phyloP scores from a whole-genome alignment of 2,113 vertebrate species.

The Marmota flaviventris region DNA sequence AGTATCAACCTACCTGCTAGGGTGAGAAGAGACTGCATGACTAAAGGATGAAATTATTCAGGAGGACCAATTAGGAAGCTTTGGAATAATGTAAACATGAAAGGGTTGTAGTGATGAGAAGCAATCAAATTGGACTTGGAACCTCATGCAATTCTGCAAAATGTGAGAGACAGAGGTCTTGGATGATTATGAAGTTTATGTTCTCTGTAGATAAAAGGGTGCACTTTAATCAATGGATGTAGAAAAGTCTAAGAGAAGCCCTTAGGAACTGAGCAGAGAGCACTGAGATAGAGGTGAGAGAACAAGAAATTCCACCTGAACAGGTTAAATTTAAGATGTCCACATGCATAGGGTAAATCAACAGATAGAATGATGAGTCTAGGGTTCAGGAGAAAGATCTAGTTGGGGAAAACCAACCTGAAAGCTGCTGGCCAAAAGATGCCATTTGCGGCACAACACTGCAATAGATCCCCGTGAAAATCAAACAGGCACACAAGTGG shows the following conservation, averaged over 20 bases:
- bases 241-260: not conserved
- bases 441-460: no score
- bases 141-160: no score
- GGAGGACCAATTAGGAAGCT: not conserved
- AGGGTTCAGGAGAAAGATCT: not conserved
- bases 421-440: not conserved
- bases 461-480: no score
- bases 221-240: no score
- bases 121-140: not conserved
- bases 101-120: not conserved
- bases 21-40: not conserved
- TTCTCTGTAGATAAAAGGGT: no score
- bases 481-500: not conserved
- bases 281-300: not conserved
- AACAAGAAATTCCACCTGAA: not conserved
- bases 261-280: accelerated
- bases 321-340: not conserved
- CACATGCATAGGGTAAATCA: not conserved
- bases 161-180: not conserved
- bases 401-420: not conserved
- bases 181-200: not conserved
- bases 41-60: not conserved
- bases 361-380: accelerated
- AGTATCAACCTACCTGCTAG: not conserved
- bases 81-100: not conserved